Evolutionary conservation across 2,797 vertebrate genomes (phyloP), one percentile per base, ranked within the genome.

Genomic region (Alauda arvensis): DNA sequence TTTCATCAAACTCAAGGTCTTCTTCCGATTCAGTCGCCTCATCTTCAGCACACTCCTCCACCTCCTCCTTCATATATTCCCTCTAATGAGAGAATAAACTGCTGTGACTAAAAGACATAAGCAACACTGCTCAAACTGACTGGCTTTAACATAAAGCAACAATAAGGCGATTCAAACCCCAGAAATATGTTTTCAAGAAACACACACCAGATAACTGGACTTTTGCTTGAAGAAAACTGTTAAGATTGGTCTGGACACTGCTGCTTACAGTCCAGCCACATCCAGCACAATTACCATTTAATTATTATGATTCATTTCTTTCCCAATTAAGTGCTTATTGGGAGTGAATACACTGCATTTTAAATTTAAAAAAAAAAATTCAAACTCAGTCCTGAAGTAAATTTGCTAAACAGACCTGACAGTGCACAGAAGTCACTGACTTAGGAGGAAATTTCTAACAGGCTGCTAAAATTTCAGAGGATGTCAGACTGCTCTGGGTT

Each of bases 21-120:
- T 99, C 97, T 98, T 99, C 95, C 97, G 98, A 94, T 97, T 98
- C 96, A 99, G 96, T 88, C 99, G 98, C 97, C 98, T 99, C 99
- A 99, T 98, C 89, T 97, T 98, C 94, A 96, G 93, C 63, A 94
- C 93, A 74, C 88, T 85, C 93, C 72, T 92, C 93, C 85, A 75
- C 91, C 53, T 89, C 81, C 90, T 95, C 96, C 96, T 96, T 97
- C 97, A 98, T 97, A 97, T 96, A 97, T 92, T 95, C 95, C 91
- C 89, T 93, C 97, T 96, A 79, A 74, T 76, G 40, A 49, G 42
- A 92, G 70, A 92, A 71, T 14, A 91, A 65, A 82, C 55, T 17
- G 16, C 59, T 57, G 29, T 39, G n/a, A 90, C 67, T 74, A 90
- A 46, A 76, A 79, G 21, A 71, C 24, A 37, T 4, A 67, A 62